These are phyloP conservation scores for Drosophila ogumai DNA, from an alignment of 1,140 invertebrate genomes.

Conservation along the genomic window DNA sequence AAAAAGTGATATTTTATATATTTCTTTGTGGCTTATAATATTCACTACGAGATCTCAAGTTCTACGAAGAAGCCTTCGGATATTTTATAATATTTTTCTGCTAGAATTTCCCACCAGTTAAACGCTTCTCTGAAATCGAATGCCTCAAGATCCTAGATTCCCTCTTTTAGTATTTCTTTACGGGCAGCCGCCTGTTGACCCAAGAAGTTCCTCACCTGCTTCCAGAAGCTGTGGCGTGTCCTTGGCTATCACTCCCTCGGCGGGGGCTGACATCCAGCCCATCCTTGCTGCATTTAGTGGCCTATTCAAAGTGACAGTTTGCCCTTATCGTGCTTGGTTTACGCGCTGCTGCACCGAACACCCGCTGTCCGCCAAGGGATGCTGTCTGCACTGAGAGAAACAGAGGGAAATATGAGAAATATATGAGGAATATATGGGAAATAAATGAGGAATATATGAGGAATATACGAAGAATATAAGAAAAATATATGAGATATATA, in stretches of 20 bases:
- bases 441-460: no score
- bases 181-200: constrained; percentile 1
- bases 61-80: background rate
- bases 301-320: constrained; percentile 70
- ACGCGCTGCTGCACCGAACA: constrained; percentile 53
- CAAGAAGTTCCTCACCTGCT: constrained; percentile 3
- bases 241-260: background rate
- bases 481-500: no score
- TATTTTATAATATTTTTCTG: background rate
- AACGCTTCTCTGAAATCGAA: no score
- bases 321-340: constrained; percentile 67
- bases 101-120: background rate
- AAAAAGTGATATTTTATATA: no score
- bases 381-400: background rate
- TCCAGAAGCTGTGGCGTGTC: constrained; percentile 4
- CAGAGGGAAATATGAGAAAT: no score
- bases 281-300: constrained; percentile 58
- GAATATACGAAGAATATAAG: no score
- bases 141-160: background rate
- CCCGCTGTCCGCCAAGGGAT: constrained; percentile 16
- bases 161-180: background rate
- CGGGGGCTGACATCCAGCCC: no score
- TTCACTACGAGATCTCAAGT: background rate
- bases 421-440: no score
- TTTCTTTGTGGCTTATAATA: background rate